Evolutionary conservation across 2,113 vertebrate species (phyloP).

Genomic region (Callionymus lyra): DNA sequence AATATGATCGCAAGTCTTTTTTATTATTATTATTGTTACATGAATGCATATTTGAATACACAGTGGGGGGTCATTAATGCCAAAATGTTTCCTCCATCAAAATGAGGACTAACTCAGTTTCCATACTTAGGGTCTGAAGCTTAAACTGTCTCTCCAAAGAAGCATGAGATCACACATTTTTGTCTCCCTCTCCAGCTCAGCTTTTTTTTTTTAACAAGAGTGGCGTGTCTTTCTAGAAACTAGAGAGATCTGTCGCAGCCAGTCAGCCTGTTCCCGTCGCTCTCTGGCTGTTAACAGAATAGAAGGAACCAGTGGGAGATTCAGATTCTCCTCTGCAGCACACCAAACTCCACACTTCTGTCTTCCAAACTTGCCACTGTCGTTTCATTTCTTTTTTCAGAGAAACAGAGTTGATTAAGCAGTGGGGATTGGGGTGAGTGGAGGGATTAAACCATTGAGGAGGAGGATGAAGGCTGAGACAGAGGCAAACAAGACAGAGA

Average conservation of each 20-base stretch:
- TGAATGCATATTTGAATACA: too few species aligned
- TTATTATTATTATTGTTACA: too few species aligned
- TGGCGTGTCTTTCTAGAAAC: constrained; percentile 8
- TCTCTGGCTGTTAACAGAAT: constrained; percentile 17
- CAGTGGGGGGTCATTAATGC: constrained; percentile 10
- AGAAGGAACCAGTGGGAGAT: constrained; percentile 20
- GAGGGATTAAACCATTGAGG: constrained; percentile 9
- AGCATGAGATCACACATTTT: constrained; percentile 6
- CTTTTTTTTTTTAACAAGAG: constrained; percentile 6
- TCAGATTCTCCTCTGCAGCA: constrained; percentile 18
- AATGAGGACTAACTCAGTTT: background rate
- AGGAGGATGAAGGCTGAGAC: background rate
- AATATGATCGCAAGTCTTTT: too few species aligned
- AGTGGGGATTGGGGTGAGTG: background rate
- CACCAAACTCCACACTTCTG: constrained; percentile 22
- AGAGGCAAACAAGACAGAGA: constrained; percentile 5
- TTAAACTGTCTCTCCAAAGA: constrained; percentile 9
- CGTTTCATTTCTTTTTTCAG: constrained; percentile 16
- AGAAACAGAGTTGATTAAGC: constrained; percentile 16
- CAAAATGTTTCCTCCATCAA: constrained; percentile 11
- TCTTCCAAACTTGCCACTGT: constrained; percentile 4
- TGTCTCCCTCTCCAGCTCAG: background rate
- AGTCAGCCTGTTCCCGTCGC: constrained; percentile 17
- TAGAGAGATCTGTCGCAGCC: constrained; percentile 14
- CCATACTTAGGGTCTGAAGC: constrained; percentile 3